phyloP scores from a whole-genome alignment of 2,113 vertebrate genomes.

The Mesembrinibis cayennensis region DNA sequence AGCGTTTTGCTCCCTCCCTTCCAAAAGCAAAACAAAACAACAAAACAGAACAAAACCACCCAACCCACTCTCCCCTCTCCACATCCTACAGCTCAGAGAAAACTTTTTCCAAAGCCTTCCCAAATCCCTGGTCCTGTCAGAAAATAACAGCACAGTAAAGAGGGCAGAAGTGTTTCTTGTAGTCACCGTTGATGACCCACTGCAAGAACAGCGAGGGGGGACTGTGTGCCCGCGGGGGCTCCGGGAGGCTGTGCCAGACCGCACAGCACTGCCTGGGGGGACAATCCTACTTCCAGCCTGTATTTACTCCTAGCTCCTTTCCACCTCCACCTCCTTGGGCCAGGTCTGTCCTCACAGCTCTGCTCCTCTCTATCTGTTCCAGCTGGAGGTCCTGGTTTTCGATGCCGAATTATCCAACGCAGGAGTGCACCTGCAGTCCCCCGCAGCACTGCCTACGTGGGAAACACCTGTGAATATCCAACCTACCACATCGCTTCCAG shows the following conservation, averaged over 20 bases:
- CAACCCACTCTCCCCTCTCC: too few species aligned
- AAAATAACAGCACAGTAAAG: neutral
- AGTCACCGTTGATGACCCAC: too few species aligned
- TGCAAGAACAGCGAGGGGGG: neutral
- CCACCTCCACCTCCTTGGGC: neutral
- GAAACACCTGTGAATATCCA: neutral
- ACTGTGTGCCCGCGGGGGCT: too few species aligned
- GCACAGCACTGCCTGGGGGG: neutral
- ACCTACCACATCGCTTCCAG: neutral
- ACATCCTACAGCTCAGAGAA: too few species aligned
- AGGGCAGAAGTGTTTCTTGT: neutral
- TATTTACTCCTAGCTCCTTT: neutral
- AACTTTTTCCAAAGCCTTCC: neutral
- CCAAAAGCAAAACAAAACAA: neutral
- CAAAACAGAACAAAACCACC: neutral
- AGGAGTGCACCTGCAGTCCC: neutral
- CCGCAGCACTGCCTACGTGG: accelerated
- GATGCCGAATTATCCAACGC: accelerated
- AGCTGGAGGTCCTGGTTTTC: neutral
- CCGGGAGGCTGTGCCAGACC: neutral
- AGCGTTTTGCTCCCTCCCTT: neutral
- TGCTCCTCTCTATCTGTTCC: neutral
- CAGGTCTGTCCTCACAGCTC: neutral
- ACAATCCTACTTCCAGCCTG: neutral
- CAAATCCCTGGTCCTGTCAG: neutral